These are phyloP conservation scores for Rhyacichthys aspro DNA, from an alignment of 2,797 vertebrate species.

Conservation along the genomic window DNA sequence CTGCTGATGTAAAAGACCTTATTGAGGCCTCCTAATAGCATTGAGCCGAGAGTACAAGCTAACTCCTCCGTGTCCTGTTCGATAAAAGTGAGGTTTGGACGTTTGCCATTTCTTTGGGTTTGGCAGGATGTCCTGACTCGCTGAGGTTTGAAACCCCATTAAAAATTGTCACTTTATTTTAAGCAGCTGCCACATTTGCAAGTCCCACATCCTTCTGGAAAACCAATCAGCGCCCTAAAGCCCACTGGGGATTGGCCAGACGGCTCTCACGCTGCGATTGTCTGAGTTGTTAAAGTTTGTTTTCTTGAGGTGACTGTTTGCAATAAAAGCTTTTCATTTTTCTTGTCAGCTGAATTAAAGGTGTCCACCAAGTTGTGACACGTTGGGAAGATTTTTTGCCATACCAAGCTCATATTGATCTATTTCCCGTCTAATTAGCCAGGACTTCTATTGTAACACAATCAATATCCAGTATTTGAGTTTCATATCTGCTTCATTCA, in stretches of 20 bases:
- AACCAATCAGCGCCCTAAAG: slow-evolving; percentile 65
- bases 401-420: slow-evolving; percentile 36
- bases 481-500: no score
- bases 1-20: slow-evolving; percentile 69
- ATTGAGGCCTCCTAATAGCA: slow-evolving; percentile 82
- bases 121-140: slow-evolving; percentile 78
- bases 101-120: slow-evolving; percentile 61
- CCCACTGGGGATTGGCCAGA: slow-evolving; percentile 47
- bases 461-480: no score
- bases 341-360: slow-evolving; percentile 65
- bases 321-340: slow-evolving; percentile 77
- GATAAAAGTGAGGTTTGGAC: slow-evolving; percentile 82
- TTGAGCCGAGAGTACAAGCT: slow-evolving; percentile 85
- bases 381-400: slow-evolving; percentile 61
- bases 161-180: slow-evolving; percentile 83
- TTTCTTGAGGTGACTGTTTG: slow-evolving; percentile 60
- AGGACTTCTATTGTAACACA: no score
- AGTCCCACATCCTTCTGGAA: slow-evolving; percentile 79
- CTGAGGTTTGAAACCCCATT: slow-evolving; percentile 79
- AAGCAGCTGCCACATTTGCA: slow-evolving; percentile 76
- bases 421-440: not conserved
- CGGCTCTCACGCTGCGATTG: slow-evolving; percentile 52
- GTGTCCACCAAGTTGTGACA: slow-evolving; percentile 75
- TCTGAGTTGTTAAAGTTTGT: slow-evolving; percentile 71
- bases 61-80: slow-evolving; percentile 83